phyloP scores from a whole-genome alignment of 1,140 invertebrate species.

The Drosophila punjabiensis region DNA sequence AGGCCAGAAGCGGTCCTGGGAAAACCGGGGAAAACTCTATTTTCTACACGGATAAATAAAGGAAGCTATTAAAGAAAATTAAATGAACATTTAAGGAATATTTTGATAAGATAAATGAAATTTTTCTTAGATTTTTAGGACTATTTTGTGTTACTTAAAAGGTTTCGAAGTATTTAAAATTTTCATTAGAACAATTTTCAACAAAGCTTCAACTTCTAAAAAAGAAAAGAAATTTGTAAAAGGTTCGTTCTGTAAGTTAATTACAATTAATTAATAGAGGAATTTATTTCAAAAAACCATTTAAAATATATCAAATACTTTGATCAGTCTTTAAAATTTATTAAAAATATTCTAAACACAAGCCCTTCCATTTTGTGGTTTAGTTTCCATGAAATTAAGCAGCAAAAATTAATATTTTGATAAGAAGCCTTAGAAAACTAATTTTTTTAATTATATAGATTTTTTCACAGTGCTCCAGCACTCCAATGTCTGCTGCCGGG shows the following conservation, averaged over 20 bases:
- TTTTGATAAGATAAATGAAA: fast-evolving
- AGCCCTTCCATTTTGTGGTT: background rate
- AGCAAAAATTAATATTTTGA: too few relatives aligned
- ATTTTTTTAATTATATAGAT: background rate
- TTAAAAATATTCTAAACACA: background rate
- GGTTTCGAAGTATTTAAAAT: background rate
- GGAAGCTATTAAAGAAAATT: too few relatives aligned
- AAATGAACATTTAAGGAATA: too few relatives aligned
- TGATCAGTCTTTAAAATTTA: background rate
- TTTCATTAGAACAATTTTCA: background rate
- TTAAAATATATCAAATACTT: background rate
- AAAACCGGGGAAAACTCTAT: constrained; percentile 12
- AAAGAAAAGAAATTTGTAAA: background rate
- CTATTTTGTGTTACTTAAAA: background rate
- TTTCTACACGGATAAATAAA: constrained; percentile 13
- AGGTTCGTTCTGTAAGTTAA: background rate
- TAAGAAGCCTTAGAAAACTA: background rate
- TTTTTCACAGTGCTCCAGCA: constrained; percentile 2
- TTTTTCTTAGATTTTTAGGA: background rate
- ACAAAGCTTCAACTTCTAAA: background rate
- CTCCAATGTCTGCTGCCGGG: constrained; percentile 42
- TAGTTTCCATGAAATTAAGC: background rate
- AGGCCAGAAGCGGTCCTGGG: constrained; percentile 12
- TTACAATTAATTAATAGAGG: background rate
- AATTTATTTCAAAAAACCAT: too few relatives aligned